These are phyloP conservation scores for Acanthopagrus latus DNA, from an alignment of 2,797 vertebrate species.

Conservation along the genomic window DNA sequence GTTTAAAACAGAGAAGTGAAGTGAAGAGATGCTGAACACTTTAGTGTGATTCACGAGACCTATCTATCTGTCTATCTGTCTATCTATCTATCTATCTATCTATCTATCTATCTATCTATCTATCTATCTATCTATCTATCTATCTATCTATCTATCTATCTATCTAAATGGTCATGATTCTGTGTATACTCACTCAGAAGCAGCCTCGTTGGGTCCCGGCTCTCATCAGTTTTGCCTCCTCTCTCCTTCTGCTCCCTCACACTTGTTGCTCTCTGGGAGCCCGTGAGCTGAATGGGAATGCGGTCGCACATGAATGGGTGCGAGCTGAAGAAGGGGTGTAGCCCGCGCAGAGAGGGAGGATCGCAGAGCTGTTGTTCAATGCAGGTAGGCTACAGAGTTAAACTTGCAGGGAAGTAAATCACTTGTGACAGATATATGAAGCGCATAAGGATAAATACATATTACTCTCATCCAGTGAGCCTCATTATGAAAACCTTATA, in stretches of 20 bases:
- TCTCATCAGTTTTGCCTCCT: background rate
- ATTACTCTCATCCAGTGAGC: no score
- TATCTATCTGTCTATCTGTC: no score
- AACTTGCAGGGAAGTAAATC: background rate
- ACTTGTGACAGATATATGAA: no score
- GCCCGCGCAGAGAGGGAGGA: constrained; percentile 10
- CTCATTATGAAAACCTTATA: no score
- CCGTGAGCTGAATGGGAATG: constrained; percentile 66
- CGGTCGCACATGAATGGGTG: constrained; percentile 33
- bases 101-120: no score
- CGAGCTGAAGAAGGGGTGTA: constrained; percentile 21
- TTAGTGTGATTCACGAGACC: background rate
- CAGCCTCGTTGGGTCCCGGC: background rate
- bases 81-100: no score
- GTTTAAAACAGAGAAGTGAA: no score
- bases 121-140: constrained; percentile 3
- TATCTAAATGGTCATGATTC: background rate
- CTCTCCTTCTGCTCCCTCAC: background rate
- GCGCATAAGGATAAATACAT: no score
- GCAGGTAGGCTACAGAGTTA: background rate
- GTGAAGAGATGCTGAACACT: background rate
- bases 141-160: constrained; percentile 33
- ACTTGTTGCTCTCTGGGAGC: constrained; percentile 6
- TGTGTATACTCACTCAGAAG: background rate
- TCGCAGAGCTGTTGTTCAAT: no score